Conservation (phyloP, 1,140 invertebrate genomes). For the Stegodyphus mimosarum region DNA sequence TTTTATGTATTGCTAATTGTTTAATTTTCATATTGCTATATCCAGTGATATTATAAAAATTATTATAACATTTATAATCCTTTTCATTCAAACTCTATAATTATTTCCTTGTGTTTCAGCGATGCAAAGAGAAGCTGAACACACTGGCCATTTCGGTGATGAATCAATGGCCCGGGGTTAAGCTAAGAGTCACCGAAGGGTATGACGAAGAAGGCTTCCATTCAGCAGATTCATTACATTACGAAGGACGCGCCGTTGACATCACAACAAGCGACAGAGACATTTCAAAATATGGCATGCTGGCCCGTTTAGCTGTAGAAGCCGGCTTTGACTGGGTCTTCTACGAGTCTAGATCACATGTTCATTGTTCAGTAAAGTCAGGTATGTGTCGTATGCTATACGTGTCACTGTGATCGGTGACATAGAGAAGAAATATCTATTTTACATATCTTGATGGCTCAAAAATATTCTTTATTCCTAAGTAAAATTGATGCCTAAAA, state of each 20-base stretch:
- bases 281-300: slow-evolving; percentile 92
- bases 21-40: too few species aligned
- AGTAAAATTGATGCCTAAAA: neutral
- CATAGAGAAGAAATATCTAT: neutral
- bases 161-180: slow-evolving; percentile 96
- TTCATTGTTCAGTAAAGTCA: slow-evolving; percentile 97
- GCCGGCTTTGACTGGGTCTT: slow-evolving; percentile 99
- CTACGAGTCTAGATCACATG: slow-evolving; percentile 92
- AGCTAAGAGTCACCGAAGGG: slow-evolving; percentile 89
- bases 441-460: neutral
- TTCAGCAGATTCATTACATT: slow-evolving; percentile 86
- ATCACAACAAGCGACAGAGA: slow-evolving; percentile 94
- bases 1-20: too few species aligned
- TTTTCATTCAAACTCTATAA: neutral
- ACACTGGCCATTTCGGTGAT: slow-evolving; percentile 94
- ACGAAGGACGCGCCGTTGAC: slow-evolving; percentile 95
- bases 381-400: slow-evolving; percentile 74
- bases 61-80: neutral
- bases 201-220: slow-evolving; percentile 92
- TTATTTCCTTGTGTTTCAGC: slow-evolving; percentile 74
- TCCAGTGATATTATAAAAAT: too few species aligned
- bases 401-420: too few species aligned
- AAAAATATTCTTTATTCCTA: neutral
- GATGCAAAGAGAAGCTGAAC: slow-evolving; percentile 95
- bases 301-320: slow-evolving; percentile 92